Evolutionary conservation across 1,140 invertebrate species (phyloP).

Genomic region (Penaeus vannamei): DNA sequence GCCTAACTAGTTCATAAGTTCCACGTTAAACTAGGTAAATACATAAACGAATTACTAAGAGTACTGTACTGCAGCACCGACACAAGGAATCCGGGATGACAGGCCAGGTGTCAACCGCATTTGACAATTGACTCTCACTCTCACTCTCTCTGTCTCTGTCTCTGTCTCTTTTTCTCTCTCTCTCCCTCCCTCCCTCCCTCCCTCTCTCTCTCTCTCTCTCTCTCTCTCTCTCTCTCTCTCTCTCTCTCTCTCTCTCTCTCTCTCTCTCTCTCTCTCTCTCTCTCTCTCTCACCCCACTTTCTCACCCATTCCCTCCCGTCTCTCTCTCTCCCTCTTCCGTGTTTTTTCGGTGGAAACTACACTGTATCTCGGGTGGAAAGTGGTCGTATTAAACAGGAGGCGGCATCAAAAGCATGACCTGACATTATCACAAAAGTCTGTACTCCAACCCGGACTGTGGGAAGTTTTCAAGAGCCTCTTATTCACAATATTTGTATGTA

Average conservation of each 20-base stretch:
- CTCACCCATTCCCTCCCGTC: not conserved
- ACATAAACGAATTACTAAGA: conserved; percentile 39
- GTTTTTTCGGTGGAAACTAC: not conserved
- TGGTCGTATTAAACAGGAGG: too few species aligned
- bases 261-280: not conserved
- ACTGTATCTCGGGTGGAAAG: conserved; percentile 14
- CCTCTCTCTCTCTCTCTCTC: conserved; percentile 41
- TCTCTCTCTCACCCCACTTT: conserved; percentile 26
- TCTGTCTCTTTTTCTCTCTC: not conserved
- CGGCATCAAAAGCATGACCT: too few species aligned
- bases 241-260: conserved; percentile 45
- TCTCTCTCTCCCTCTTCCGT: not conserved
- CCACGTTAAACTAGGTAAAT: conserved; percentile 50
- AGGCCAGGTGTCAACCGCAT: too few species aligned
- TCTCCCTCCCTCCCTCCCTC: not conserved
- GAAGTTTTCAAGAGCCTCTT: too few species aligned
- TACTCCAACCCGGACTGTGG: too few species aligned
- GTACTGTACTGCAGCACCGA: too few species aligned
- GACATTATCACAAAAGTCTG: too few species aligned
- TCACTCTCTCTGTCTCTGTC: not conserved
- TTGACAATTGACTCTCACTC: too few species aligned
- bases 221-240: conserved; percentile 38
- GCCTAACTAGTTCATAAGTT: conserved; percentile 58
- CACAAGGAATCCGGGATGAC: too few species aligned
- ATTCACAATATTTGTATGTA: too few species aligned